Base-by-base conservation (phyloP, 92 coral and sea anemone species). In the Montipora capitata region DNA sequence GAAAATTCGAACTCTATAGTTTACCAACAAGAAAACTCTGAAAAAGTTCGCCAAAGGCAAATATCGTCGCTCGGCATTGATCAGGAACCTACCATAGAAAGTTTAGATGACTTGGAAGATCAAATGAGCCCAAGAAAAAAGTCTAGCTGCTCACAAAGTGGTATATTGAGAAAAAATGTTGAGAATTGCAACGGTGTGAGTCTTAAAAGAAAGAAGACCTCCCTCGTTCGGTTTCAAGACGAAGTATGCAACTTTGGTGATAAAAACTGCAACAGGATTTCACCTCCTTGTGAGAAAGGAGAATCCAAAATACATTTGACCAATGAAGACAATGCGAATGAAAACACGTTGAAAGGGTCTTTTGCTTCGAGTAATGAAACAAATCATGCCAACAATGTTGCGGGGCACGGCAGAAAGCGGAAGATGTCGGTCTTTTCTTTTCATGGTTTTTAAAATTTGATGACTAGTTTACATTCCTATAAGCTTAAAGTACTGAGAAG, bases 141-240 rank as follows among this genome's bases (percentile, higher is more conserved):
- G 38, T 74, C 75, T 0, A 71, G 38, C 51, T 5, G 45, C 15
- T 20, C 40, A 9, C 89, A 75, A 48, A 65, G 83, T n/a, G 82
- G 81, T 4, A 74, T 85, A 44, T 38, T 74, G 42, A 63, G 82
- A n/a, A 85, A 61, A 15, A 8, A 58, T 15, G n/a, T 8, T 40
- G 85, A 52, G 68, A 68, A 80, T 58, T 7, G 17, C 14, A 80
- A 80, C 35, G 85, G 77, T n/a, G 10, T 73, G 13, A 56, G 63
- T 1, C 35, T 80, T 18, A 85, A 51, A 51, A 85, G 76, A 49
- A 85, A 76, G 59, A 85, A 75, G 42, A 76, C 83, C 3, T 85
- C 89, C 4, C 76, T 76, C 2, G 89, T 85, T 38, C 89, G 89
- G 7, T 85, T 85, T 64, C 81, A 66, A 38, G 89, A 85, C 52